phyloP scores from a whole-genome alignment of 2,113 vertebrate species.

The Gymnarchus niloticus region DNA sequence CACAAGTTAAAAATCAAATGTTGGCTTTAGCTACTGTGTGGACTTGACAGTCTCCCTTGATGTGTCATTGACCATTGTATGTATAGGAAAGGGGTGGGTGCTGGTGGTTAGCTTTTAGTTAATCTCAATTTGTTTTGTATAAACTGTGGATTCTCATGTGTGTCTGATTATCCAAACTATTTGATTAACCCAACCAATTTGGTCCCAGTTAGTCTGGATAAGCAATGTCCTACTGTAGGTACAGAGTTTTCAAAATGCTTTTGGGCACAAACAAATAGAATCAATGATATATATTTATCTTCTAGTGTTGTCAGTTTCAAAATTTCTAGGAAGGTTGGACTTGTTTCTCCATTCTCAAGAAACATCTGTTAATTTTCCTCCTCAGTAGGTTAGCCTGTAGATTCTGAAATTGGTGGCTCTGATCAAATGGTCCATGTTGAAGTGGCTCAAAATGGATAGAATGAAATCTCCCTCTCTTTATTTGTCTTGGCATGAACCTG shows the following conservation, averaged over 20 bases:
- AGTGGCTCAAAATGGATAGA: not conserved
- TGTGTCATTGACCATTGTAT: no score
- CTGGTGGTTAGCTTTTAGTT: no score
- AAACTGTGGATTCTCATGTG: no score
- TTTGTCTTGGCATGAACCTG: constrained; percentile 67
- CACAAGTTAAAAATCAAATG: no score
- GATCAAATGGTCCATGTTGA: not conserved
- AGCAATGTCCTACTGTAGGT: not conserved
- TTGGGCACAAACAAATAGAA: not conserved
- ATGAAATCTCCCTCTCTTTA: constrained; percentile 30
- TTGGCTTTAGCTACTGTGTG: no score
- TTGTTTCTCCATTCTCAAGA: not conserved
- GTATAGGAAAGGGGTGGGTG: no score
- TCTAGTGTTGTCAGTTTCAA: not conserved
- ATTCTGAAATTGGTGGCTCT: not conserved
- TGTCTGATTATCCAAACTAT: no score
- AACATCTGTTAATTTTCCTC: not conserved
- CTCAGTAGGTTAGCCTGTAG: not conserved
- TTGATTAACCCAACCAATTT: no score
- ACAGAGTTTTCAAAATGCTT: not conserved
- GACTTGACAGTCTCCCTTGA: no score
- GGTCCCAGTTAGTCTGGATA: not conserved
- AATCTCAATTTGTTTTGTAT: no score
- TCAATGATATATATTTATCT: not conserved
- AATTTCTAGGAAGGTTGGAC: not conserved